Percentiles rank a stretch among this genome's conserved stretches.
These are phyloP conservation scores for Epinephelus moara DNA, from an alignment of 2,113 vertebrate genomes.

Conservation along the genomic window DNA sequence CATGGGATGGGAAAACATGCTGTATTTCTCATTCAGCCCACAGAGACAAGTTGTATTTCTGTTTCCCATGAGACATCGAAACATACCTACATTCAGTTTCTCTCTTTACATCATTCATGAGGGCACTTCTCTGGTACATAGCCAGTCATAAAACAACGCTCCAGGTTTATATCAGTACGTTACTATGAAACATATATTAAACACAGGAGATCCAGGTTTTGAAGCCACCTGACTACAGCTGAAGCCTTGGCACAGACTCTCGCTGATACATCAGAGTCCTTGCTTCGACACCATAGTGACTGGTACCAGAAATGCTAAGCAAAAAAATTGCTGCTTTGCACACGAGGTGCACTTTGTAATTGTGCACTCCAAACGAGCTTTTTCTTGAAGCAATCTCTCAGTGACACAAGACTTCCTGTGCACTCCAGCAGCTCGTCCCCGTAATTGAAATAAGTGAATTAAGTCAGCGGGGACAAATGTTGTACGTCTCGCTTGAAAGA, in stretches of 20 bases:
- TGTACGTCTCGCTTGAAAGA: conserved; percentile 46
- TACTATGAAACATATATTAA: conserved; percentile 18
- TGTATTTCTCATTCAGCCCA: conserved; percentile 44
- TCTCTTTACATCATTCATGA: conserved; percentile 47
- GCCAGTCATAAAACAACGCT: conserved; percentile 8
- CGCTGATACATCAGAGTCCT: conserved; percentile 8
- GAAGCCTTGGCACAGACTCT: conserved; percentile 9
- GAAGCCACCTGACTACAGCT: conserved; percentile 14
- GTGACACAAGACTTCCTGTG: conserved; percentile 61
- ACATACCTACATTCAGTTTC: conserved; percentile 14
- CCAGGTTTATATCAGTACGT: conserved; percentile 9
- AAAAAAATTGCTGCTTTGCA: background rate
- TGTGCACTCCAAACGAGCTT: conserved; percentile 13
- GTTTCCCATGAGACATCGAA: conserved; percentile 5
- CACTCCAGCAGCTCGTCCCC: conserved; percentile 35
- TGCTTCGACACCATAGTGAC: conserved; percentile 21
- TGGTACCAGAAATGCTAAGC: conserved; percentile 13
- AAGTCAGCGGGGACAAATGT: conserved; percentile 62
- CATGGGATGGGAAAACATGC: conserved; percentile 42
- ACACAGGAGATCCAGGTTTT: conserved; percentile 13
- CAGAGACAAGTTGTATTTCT: conserved; percentile 30
- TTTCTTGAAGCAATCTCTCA: conserved; percentile 28
- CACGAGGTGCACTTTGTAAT: background rate
- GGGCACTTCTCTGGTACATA: conserved; percentile 1
- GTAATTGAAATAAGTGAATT: conserved; percentile 70